Evolutionary conservation across 2,888 invertebrate species (phyloP), one percentile per base, ranked within the genome.

Genomic region (Hirudinaria manillensis): DNA sequence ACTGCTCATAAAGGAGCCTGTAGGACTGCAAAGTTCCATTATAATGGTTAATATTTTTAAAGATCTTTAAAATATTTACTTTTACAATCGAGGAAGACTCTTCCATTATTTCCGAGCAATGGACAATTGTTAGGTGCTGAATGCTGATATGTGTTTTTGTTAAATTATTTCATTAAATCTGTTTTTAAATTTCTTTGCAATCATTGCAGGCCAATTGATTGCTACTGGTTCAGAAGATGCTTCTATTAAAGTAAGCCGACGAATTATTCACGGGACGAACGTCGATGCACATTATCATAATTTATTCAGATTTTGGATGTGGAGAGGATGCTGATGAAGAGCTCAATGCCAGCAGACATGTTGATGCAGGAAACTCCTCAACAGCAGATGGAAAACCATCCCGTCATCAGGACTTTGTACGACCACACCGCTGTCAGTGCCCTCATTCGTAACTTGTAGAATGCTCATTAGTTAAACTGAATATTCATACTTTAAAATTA

Each of bases 161-260:
- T 45, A 6, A 45, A 45, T 45, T 16, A 29, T 21, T 61, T n/a
- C 10, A 27, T 61, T 2, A 61, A 29, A 61, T 61, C 10, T 7
- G 61, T 29, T 61, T 61, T 3, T 61, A 56, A 24, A 7, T 56
- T 56, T 3, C 3, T 56, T 56, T 56, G 6, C 3, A 4, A 4
- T 36, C 27, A 36, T 38, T 38, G 45, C 78, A 86, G 87, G 98
- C 0, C 93, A 95, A 80, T 87, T 99, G 0, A 93, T 98, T 19
- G 99, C 99, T 0, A 99, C 98, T 0, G 99, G 98, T 21, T 97
- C 97, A 80, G 94, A 94, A 0, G 99, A 99, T 86, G 94, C 98
- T 1, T 97, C 97, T 79, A 99, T 99, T 76, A 99, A 99, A 88
- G 91, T 90, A 81, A 77, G 72, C 29, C n/a, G 24, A 38, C 45